These are phyloP conservation scores for Antheraea pernyi DNA, from an alignment of 1,140 invertebrate species.

Conservation along the genomic window DNA sequence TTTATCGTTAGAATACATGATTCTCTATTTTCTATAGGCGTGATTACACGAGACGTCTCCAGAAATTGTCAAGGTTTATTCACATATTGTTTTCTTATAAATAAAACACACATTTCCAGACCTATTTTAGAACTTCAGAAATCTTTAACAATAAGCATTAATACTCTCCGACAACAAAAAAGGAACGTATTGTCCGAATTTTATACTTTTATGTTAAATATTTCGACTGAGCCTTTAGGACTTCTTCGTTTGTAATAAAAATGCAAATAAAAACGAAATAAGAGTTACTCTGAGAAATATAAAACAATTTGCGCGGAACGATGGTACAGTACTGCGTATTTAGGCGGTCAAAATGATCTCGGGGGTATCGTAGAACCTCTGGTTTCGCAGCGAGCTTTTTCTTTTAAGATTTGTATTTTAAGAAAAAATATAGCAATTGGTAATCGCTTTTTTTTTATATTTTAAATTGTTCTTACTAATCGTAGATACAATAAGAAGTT, in stretches of 20 bases:
- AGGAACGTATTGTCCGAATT: background rate
- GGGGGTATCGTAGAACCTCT: background rate
- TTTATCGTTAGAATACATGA: too few species aligned
- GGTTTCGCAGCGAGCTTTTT: background rate
- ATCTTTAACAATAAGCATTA: too few species aligned
- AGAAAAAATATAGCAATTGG: background rate
- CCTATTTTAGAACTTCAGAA: too few species aligned
- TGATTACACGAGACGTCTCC: too few species aligned
- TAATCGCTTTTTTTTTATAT: background rate
- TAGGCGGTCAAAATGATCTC: background rate
- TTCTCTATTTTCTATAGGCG: too few species aligned
- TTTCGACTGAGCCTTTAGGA: background rate
- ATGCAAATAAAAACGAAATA: slow-evolving; percentile 1
- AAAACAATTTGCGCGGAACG: slow-evolving; percentile 2
- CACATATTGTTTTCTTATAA: too few species aligned
- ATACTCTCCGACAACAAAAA: background rate
- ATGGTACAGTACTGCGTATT: background rate
- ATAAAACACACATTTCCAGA: too few species aligned
- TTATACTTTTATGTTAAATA: background rate
- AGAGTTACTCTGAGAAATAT: slow-evolving; percentile 3
- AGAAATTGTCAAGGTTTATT: background rate
- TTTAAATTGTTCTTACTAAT: background rate
- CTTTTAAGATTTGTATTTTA: background rate
- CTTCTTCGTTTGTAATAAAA: background rate
- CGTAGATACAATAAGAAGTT: too few species aligned